These are phyloP conservation scores for Onthophagus taurus DNA, from an alignment of 1,140 invertebrate genomes.

Conservation along the genomic window DNA sequence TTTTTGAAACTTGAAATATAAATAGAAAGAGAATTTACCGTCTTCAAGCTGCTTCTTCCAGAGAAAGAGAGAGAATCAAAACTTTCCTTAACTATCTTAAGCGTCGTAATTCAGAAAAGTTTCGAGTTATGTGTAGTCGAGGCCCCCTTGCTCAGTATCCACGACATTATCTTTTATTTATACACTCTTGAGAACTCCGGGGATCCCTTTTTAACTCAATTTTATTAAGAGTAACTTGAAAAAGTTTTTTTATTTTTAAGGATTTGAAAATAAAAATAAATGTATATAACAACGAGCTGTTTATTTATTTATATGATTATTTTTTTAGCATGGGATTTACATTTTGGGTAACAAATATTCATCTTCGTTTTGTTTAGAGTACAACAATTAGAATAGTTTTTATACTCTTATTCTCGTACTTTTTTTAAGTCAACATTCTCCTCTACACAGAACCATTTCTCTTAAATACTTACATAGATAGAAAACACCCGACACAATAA, in stretches of 20 bases:
- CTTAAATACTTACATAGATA: neutral
- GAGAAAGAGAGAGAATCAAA: slow-evolving; percentile 5
- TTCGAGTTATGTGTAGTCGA: slow-evolving; percentile 8
- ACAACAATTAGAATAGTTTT: slow-evolving; percentile 7
- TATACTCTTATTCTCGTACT: slow-evolving; percentile 4
- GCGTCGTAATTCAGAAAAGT: slow-evolving; percentile 8
- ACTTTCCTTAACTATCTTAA: too few relatives aligned
- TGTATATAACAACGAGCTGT: too few relatives aligned
- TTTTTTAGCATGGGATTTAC: slow-evolving; percentile 9
- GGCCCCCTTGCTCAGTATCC: neutral
- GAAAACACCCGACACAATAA: slow-evolving; percentile 3
- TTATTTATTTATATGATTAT: too few relatives aligned
- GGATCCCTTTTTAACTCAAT: slow-evolving; percentile 1
- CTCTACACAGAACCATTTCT: neutral
- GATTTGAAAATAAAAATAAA: too few relatives aligned
- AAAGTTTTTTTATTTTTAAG: too few relatives aligned
- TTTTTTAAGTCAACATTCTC: neutral
- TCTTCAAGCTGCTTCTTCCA: neutral
- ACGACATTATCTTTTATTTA: slow-evolving; percentile 12
- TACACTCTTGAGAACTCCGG: slow-evolving; percentile 4
- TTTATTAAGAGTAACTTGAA: too few relatives aligned
- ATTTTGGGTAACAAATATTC: slow-evolving; percentile 11
- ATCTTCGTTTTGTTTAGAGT: slow-evolving; percentile 5
- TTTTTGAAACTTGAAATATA: neutral
- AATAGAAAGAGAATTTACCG: neutral